Base-by-base conservation (phyloP, 2,888 invertebrate species). In the Panopea generosa region DNA sequence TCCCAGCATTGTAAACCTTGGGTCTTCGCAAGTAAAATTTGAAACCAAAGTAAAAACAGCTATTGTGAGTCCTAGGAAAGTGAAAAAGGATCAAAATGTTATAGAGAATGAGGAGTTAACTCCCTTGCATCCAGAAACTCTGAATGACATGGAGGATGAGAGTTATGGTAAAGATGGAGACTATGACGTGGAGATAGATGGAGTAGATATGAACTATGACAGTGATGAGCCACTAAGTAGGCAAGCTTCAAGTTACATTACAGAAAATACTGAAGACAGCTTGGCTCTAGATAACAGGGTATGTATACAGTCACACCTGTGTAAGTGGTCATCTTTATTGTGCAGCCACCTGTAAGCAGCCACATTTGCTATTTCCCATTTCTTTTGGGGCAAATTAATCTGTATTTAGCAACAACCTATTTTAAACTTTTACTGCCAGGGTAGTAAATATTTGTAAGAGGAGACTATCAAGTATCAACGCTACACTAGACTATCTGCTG, bases 211-310 rank as follows among this genome's bases (percentile, higher is more conserved):
- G 40, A 65, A 63, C 20, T 73, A 67, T 47, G 68, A 74, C n/a
- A 70, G 76, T 66, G 80, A 77, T 33, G 85, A 82, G 27, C 33
- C 33, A 33, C 89, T 88, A 38, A 90, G 89, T 75, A 84, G 89
- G 27, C 88, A 87, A 50, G 86, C 90, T 0, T 91, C 91, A 4
- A 90, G 90, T 66, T 90, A 89, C 68, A 82, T 90, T 56, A 91
- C 91, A 4, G 90, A 90, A 63, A 89, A 88, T 67, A 89, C 90
- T 2, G 89, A 89, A 26, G 91, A 91, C 69, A 91, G 91, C 66
- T 79, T 91, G 24, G 90, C 84, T 6, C 77, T 90, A 24, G 90
- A 90, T 60, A 91, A 91, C 60, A 86, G 90, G 85, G 91, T 91
- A 77, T 81, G 85, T 66, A 6, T 57, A 29, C 43, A 2, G 18